phyloP scores from a whole-genome alignment of 2,888 invertebrate species.

The Eristalinus sepulchralis region DNA sequence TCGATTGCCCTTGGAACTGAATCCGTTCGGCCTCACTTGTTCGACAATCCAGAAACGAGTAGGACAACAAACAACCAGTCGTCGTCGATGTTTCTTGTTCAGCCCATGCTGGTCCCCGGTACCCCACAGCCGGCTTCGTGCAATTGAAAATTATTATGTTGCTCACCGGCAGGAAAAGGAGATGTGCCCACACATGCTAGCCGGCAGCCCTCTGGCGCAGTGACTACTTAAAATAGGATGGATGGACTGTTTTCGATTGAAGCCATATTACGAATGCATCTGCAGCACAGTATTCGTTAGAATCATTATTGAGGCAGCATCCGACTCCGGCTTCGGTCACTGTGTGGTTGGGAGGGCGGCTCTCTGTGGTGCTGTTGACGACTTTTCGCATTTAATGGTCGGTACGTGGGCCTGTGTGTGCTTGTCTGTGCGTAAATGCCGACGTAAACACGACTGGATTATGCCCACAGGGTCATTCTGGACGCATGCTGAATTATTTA shows the following conservation, averaged over 20 bases:
- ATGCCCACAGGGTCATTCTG: conserved; percentile 20
- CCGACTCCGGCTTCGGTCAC: conserved; percentile 34
- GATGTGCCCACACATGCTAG: conserved; percentile 21
- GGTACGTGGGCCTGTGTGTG: conserved; percentile 20
- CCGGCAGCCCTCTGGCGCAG: background rate
- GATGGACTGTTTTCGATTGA: conserved; percentile 8
- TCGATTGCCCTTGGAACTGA: conserved; percentile 62
- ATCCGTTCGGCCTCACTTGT: conserved; percentile 12
- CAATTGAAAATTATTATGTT: conserved; percentile 63
- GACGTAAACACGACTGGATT: conserved; percentile 46
- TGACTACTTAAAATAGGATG: conserved; percentile 32
- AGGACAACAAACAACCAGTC: conserved; percentile 53
- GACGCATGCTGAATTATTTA: conserved; percentile 51
- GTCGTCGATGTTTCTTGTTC: background rate
- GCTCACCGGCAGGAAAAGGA: background rate
- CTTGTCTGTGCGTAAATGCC: conserved; percentile 27
- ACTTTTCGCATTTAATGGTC: conserved; percentile 56
- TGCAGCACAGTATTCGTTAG: conserved; percentile 35
- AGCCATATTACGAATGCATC: background rate
- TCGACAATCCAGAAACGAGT: conserved; percentile 51
- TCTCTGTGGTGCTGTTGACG: conserved; percentile 58
- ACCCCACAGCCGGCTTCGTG: conserved; percentile 18
- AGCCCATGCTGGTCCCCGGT: conserved; percentile 19
- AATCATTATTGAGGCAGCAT: conserved; percentile 44
- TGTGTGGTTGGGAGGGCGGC: conserved; percentile 4